phyloP scores from a whole-genome alignment of 2,888 invertebrate species.

The Geophilus truncorum region DNA sequence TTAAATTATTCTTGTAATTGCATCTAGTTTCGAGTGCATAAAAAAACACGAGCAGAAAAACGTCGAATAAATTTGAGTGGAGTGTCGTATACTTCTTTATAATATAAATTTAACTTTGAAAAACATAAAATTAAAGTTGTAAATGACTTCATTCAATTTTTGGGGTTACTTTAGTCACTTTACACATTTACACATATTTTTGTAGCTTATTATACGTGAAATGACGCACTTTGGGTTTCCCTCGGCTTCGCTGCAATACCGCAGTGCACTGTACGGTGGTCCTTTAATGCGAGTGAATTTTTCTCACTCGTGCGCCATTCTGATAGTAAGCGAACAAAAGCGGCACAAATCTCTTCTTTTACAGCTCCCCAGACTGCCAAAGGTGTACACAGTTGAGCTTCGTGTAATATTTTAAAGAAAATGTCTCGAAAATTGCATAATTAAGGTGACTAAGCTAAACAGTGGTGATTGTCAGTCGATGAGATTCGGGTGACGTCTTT shows the following conservation, averaged over 20 bases:
- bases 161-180: too few relatives aligned
- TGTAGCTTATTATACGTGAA: too few relatives aligned
- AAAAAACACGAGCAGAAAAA: neutral
- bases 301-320: neutral
- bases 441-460: neutral
- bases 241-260: too few relatives aligned
- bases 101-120: too few relatives aligned
- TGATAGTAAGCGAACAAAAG: neutral
- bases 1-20: conserved; percentile 11
- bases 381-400: neutral
- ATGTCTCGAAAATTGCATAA: neutral
- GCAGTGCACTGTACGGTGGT: too few relatives aligned
- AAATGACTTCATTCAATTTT: too few relatives aligned
- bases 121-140: too few relatives aligned
- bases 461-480: neutral
- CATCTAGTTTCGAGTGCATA: neutral
- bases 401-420: neutral
- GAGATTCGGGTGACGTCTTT: too few relatives aligned
- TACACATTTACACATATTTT: too few relatives aligned
- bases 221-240: too few relatives aligned
- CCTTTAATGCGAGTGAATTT: neutral
- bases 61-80: neutral
- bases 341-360: neutral
- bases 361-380: neutral
- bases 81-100: too few relatives aligned